Conservation (phyloP, 2,113 vertebrate genomes). For the Hipposideros armiger region DNA sequence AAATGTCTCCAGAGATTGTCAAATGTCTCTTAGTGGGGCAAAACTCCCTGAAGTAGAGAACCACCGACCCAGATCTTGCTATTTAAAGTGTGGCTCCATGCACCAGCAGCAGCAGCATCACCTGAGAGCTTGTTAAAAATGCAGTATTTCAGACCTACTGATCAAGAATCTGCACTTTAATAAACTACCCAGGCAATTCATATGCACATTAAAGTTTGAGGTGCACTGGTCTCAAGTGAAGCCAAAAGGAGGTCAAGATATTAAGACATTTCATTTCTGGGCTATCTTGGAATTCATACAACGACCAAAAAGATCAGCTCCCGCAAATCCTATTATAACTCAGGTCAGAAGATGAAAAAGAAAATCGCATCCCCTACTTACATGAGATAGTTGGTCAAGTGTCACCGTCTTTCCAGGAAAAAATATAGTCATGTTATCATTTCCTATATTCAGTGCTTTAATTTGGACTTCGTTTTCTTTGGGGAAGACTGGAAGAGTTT, state of each 20-base stretch:
- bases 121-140: not conserved
- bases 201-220: not conserved
- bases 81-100: not conserved
- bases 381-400: not conserved
- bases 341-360: not conserved
- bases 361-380: conserved; percentile 53
- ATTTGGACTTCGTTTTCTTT: conserved; percentile 88
- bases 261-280: not conserved
- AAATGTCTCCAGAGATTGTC: not conserved
- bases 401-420: not conserved
- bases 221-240: not conserved
- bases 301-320: not conserved
- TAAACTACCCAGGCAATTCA: not conserved
- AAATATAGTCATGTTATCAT: rapidly evolving
- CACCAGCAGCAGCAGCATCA: not conserved
- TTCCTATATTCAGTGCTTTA: conserved; percentile 92
- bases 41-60: not conserved
- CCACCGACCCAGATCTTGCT: not conserved
- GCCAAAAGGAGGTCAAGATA: not conserved
- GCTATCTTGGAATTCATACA: not conserved
- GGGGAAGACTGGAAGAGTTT: conserved; percentile 93
- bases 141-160: not conserved
- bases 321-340: not conserved
- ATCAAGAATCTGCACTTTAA: not conserved
- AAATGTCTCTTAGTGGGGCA: not conserved